phyloP scores from a whole-genome alignment of 2,797 vertebrate genomes.

The Holocentrus rufus region DNA sequence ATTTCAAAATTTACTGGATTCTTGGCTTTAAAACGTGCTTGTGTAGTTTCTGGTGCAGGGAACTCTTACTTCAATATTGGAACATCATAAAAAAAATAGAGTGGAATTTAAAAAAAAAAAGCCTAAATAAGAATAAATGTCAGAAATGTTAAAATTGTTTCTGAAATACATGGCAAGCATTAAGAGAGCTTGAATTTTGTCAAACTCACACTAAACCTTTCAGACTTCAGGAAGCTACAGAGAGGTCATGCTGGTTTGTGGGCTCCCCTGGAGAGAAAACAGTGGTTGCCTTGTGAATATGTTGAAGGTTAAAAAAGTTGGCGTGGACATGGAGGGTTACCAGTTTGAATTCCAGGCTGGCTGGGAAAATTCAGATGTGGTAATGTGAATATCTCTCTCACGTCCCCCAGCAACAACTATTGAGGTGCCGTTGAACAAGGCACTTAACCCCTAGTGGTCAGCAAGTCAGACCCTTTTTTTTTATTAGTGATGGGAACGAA shows the following conservation, averaged over 20 bases:
- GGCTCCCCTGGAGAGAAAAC: neutral
- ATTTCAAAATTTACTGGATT: no score
- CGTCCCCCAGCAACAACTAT: neutral
- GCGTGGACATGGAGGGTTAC: neutral
- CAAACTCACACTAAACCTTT: no score
- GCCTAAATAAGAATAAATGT: no score
- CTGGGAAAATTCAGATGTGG: neutral
- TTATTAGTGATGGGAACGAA: neutral
- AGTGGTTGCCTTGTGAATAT: neutral
- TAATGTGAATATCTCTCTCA: slow-evolving; percentile 1
- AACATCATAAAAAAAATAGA: no score
- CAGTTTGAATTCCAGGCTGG: neutral
- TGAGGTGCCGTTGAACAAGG: neutral
- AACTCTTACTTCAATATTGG: no score
- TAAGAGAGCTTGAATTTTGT: no score
- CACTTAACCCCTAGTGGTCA: neutral
- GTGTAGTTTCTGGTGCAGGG: neutral
- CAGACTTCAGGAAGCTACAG: no score
- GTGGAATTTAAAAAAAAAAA: no score
- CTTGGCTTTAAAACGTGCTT: neutral
- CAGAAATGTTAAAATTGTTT: no score
- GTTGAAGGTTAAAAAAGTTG: neutral
- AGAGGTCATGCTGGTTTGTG: no score
- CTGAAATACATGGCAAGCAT: no score
- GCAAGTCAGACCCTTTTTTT: neutral